These are phyloP conservation scores for Tringa solitaria DNA, from an alignment of 2,113 vertebrate genomes.

Conservation along the genomic window DNA sequence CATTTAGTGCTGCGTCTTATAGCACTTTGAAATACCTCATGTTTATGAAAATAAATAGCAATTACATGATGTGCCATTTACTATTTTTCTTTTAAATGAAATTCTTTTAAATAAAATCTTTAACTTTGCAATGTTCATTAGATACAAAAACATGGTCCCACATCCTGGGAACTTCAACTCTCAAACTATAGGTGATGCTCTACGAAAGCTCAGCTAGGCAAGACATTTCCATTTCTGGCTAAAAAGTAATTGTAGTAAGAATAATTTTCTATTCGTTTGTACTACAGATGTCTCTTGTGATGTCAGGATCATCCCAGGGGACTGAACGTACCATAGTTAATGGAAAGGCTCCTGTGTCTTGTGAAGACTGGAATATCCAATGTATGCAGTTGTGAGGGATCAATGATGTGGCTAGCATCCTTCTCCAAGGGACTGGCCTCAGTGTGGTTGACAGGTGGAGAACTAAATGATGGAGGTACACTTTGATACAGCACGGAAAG, in stretches of 20 bases:
- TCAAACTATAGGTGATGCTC: background rate
- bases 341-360: background rate
- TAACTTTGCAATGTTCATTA: background rate
- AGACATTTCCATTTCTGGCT: background rate
- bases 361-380: background rate
- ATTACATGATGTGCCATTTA: constrained; percentile 73
- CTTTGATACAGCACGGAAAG: background rate
- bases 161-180: background rate
- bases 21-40: constrained; percentile 99
- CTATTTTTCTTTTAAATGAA: constrained; percentile 45
- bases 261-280: background rate
- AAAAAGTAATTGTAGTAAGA: background rate
- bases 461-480: background rate
- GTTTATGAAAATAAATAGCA: constrained; percentile 99
- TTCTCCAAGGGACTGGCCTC: background rate
- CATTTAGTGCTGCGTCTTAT: constrained; percentile 99
- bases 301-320: background rate
- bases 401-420: background rate
- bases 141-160: background rate
- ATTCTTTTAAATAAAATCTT: background rate
- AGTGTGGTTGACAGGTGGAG: background rate
- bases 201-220: background rate
- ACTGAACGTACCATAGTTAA: background rate
- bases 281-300: background rate
- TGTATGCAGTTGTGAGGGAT: background rate